These are phyloP conservation scores for Rhabdomys pumilio DNA, from an alignment of 2,797 vertebrate species.

Conservation along the genomic window DNA sequence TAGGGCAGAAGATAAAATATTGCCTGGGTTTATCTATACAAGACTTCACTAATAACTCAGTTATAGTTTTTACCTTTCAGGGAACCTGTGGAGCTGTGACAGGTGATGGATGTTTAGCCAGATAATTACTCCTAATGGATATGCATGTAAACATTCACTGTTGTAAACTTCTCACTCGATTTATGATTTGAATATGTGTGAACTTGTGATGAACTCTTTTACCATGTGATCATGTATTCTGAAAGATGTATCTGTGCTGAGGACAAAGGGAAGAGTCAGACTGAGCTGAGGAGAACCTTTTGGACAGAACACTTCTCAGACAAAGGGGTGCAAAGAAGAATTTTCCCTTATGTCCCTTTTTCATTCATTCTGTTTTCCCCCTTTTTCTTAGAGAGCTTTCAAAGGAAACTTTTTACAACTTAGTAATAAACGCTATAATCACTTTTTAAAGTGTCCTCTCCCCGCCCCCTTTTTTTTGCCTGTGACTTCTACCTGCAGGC, in stretches of 20 bases:
- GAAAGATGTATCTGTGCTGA: background rate
- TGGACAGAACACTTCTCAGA: background rate
- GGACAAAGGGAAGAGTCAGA: background rate
- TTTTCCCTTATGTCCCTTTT: background rate
- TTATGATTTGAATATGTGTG: no score
- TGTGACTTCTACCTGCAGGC: background rate
- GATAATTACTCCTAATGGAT: background rate
- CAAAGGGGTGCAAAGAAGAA: background rate
- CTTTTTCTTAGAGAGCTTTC: background rate
- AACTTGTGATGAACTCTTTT: background rate
- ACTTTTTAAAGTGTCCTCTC: background rate
- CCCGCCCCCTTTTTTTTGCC: no score
- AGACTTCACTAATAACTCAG: no score
- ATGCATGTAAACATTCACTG: background rate
- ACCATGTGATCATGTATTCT: background rate
- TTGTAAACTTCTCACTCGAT: background rate
- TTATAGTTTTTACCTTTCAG: background rate
- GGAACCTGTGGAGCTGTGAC: background rate
- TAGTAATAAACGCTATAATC: background rate
- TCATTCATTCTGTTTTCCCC: background rate
- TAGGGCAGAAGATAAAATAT: no score
- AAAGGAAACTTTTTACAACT: background rate
- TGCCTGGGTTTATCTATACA: no score
- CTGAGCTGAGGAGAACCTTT: background rate
- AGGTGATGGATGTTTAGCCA: background rate